Base-by-base conservation (phyloP, 2,797 vertebrate species). In the Threskiornis aethiopicus region DNA sequence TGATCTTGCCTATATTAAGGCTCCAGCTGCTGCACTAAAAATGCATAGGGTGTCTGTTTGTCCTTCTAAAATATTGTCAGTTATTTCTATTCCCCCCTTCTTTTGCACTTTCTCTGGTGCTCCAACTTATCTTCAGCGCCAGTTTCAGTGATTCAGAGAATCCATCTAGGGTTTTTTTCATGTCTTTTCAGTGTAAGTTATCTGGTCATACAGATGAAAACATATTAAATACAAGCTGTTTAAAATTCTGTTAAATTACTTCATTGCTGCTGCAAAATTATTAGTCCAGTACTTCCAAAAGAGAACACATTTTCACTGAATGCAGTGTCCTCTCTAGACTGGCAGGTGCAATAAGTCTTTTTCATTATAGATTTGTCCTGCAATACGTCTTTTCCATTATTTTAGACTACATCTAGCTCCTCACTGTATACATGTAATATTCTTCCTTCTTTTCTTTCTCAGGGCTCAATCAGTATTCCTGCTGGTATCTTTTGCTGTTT, bases 201-300 rank as follows among this genome's bases (percentile, higher is more conserved):
- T 13, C 25, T 26, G 70, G 4, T n/a, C 65, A 0, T 10, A 3
- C 18, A 52, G 47, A 6, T 67, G 46, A 24, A 26, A 26, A n/a
- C 4, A 0, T 0, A 16, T 46, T 4, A 5, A 61, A 37, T 2
- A 55, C 0, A 11, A 46, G 15, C 18, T 49, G 25, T 9, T 54
- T 4, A 5, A 75, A 44, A 8, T 25, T 26, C 46, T 41, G 35
- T 13, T 46, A 11, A 51, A 54, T 72, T 16, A 41, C 39, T 24
- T 49, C 24, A 25, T 41, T 39, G 57, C 44, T 91, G 65, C 47
- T 51, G 42, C 72, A 52, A 42, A 39, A 3, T n/a, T 31, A 4
- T 3, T 22, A 22, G 6, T 16, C 31, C 31, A 10, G 16, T 7
- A 18, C 35, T 77, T 54, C 47, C 12, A 9, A 58, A 44, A 33